phyloP scores from a whole-genome alignment of 2,113 vertebrate genomes.

The Naja naja region DNA sequence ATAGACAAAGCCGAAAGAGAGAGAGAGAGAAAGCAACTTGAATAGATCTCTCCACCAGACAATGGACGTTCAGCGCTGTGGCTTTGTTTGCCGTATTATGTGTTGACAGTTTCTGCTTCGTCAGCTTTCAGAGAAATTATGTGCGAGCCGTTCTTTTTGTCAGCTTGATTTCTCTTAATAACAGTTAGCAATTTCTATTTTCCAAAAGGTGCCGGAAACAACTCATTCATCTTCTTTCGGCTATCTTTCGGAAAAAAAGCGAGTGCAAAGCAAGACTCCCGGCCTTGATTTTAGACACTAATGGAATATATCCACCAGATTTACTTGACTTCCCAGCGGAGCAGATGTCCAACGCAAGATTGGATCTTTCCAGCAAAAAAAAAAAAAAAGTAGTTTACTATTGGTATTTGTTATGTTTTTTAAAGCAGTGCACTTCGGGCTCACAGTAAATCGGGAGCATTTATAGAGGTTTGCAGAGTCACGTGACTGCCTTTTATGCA shows the following conservation, averaged over 20 bases:
- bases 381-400: not conserved
- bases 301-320: not conserved
- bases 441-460: not conserved
- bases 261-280: not conserved
- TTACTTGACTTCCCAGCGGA: fast-evolving
- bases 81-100: not conserved
- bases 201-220: fast-evolving
- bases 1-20: not conserved
- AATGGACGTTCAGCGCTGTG: not conserved
- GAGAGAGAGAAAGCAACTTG: not conserved
- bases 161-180: not conserved
- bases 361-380: not conserved
- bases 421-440: not conserved
- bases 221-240: not conserved
- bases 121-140: conserved; percentile 25
- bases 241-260: fast-evolving
- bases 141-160: not conserved
- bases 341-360: not conserved
- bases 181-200: not conserved
- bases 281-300: not conserved
- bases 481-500: not conserved
- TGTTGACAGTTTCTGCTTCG: conserved; percentile 11
- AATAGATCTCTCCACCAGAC: conserved; percentile 2
- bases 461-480: not conserved
- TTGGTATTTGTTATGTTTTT: not conserved